phyloP scores from a whole-genome alignment of 1,140 invertebrate genomes.

The Trachelipus rathkii region DNA sequence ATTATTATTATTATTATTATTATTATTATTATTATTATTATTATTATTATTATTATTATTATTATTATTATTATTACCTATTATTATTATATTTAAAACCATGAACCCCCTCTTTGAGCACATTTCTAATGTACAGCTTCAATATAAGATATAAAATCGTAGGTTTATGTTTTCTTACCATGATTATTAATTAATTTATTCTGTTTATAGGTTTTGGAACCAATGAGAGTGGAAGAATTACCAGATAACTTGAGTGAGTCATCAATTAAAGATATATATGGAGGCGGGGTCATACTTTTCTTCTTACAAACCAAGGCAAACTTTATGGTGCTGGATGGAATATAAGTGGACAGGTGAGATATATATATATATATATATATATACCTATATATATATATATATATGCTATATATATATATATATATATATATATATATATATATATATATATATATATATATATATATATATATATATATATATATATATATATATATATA shows the following conservation, averaged over 20 bases:
- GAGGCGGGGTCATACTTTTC: neutral
- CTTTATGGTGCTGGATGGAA: slow-evolving; percentile 8
- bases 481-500: no score
- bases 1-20: no score
- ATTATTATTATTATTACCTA: no score
- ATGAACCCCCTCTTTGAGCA: no score
- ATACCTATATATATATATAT: neutral
- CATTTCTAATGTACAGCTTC: no score
- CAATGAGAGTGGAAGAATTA: neutral
- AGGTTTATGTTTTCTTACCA: no score
- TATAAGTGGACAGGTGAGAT: neutral
- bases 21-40: no score
- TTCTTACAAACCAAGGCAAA: neutral
- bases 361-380: neutral
- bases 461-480: neutral
- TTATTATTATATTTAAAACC: no score
- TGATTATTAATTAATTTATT: neutral
- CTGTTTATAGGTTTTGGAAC: neutral
- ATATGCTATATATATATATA: neutral
- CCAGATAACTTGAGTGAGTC: neutral
- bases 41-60: no score
- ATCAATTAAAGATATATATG: neutral
- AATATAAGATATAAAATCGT: no score
- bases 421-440: neutral
- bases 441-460: neutral